Conservation (phyloP, 2,113 vertebrate species). For the Crypturellus undulatus region DNA sequence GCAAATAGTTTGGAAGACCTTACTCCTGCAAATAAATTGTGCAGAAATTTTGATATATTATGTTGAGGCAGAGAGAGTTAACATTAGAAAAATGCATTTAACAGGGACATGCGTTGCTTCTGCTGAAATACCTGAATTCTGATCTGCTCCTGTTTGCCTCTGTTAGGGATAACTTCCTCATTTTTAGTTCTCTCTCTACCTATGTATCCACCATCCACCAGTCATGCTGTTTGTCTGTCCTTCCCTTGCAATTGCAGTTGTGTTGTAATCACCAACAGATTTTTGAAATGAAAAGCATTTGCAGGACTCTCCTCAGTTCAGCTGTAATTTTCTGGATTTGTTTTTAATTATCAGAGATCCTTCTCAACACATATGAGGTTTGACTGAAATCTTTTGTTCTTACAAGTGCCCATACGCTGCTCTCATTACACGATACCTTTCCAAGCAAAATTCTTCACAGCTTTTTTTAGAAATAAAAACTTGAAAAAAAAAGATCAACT, state of each 20-base stretch:
- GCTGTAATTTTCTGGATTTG: constrained; percentile 34
- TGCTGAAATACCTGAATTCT: constrained; percentile 16
- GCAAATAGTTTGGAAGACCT: background rate
- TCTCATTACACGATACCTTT: background rate
- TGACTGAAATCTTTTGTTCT: background rate
- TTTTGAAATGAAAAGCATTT: constrained; percentile 37
- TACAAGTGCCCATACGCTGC: background rate
- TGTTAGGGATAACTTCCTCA: background rate
- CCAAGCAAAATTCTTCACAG: background rate
- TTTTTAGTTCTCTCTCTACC: constrained; percentile 12
- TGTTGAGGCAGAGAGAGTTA: background rate
- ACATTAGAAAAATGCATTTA: background rate
- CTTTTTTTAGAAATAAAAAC: background rate
- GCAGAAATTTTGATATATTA: background rate
- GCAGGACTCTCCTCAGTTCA: background rate
- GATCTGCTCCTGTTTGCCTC: constrained; percentile 2
- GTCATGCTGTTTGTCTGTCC: background rate
- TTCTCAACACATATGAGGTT: background rate
- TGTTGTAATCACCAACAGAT: constrained; percentile 24
- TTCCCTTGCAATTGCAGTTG: background rate
- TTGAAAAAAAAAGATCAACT: background rate
- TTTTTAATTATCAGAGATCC: constrained; percentile 34
- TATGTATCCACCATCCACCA: background rate
- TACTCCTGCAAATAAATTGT: background rate
- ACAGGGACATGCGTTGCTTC: background rate